Evolutionary conservation across 23 tunicate genomes (phyloP).

Genomic region (Corella eumyota): DNA sequence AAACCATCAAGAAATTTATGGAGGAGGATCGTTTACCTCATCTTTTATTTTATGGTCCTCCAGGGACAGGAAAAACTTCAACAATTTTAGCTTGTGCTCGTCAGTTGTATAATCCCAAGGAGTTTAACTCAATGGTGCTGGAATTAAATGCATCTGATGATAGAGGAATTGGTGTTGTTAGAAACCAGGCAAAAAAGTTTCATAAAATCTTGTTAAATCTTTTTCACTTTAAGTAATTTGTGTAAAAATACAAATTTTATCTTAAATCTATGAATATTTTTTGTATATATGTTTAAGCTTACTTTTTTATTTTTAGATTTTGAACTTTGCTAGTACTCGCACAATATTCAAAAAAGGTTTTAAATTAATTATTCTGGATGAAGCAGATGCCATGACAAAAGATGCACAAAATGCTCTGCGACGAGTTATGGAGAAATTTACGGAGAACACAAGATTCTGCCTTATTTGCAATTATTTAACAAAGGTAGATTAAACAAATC

Average conservation of each 20-base stretch:
- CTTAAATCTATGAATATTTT: too few relatives aligned
- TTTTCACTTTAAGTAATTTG: too few relatives aligned
- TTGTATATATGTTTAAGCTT: neutral
- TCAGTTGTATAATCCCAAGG: constrained; percentile 67
- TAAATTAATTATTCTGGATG: constrained; percentile 91
- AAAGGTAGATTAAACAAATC: too few relatives aligned
- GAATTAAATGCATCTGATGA: constrained; percentile 98
- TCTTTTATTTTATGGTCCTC: constrained; percentile 93
- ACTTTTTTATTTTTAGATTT: constrained; percentile 44
- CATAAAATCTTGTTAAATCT: too few relatives aligned
- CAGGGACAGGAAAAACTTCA: constrained; percentile 97
- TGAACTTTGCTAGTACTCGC: constrained; percentile 89
- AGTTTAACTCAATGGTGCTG: constrained; percentile 84
- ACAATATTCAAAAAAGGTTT: constrained; percentile 92
- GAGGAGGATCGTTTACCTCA: constrained; percentile 86
- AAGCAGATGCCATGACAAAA: constrained; percentile 98
- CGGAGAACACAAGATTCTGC: constrained; percentile 93
- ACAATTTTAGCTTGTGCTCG: constrained; percentile 88
- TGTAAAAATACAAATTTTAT: too few relatives aligned
- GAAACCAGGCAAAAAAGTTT: constrained; percentile 74
- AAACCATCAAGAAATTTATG: constrained; percentile 73
- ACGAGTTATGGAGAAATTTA: constrained; percentile 95
- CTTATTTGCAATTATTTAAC: constrained; percentile 72
- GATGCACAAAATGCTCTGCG: constrained; percentile 98
- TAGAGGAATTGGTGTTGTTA: constrained; percentile 85